Evolutionary conservation across 2,113 vertebrate species (phyloP).

Genomic region (Catharus fuscescens): DNA sequence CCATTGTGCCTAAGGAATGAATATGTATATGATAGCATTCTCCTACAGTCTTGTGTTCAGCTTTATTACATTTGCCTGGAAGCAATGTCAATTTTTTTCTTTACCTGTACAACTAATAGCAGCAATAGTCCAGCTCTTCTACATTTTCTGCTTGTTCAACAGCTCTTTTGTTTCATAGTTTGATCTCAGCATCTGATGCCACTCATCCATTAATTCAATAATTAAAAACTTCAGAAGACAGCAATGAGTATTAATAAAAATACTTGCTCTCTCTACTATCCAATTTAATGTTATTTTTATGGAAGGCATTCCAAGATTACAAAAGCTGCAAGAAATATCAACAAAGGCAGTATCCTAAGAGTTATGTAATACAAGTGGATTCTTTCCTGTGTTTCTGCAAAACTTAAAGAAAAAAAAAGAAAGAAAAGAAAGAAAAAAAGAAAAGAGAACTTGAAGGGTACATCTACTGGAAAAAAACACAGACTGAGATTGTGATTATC

Average conservation of each 20-base stretch:
- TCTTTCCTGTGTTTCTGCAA: not conserved
- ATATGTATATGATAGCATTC: not conserved
- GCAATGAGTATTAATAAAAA: not conserved
- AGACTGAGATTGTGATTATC: not conserved
- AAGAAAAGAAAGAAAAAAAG: rapidly evolving
- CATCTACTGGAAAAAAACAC: not conserved
- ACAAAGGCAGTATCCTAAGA: not conserved
- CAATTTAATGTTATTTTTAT: not conserved
- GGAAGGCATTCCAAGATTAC: not conserved
- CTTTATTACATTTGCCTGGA: not conserved
- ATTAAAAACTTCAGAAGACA: not conserved
- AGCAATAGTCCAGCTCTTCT: not conserved
- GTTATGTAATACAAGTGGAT: not conserved
- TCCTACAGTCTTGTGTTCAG: not conserved
- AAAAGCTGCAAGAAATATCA: not conserved
- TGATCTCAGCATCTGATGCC: not conserved
- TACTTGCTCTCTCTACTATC: not conserved
- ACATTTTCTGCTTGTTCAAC: not conserved
- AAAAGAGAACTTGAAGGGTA: not conserved
- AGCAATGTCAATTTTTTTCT: not conserved
- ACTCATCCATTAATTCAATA: not conserved
- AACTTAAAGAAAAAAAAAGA: not conserved
- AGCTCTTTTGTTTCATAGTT: not conserved
- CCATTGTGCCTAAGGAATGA: not conserved
- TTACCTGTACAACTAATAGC: not conserved